Evolutionary conservation across 2,888 invertebrate species (phyloP), one percentile per base, ranked within the genome.

Genomic region (Empis stercorea): DNA sequence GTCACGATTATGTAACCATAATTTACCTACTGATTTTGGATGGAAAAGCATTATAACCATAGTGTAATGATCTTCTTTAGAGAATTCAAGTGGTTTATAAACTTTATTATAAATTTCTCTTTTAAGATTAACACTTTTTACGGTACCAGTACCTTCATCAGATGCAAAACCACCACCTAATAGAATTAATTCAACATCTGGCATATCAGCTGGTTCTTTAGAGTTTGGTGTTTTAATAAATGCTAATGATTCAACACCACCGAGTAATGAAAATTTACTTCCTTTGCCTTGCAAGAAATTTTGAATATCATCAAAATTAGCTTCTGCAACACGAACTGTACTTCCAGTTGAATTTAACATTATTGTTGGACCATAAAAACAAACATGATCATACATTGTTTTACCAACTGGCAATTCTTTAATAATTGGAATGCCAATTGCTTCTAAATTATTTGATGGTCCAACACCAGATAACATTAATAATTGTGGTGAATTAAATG

Each of bases 401-500:
- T 74, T 64, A 1, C 85, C 86, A 1, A 86, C 82, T 0, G 81
- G 82, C 14, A 84, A 66, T 54, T 81, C 73, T 52, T 76, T 68
- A 4, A 83, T 56, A 0, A 83, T 64, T 0, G 78, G 76, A 48
- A 84, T 74, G 0, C 72, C 73, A 4, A 76, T 62, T 4, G 72
- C 66, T 15, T 65, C 59, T 2, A 81, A 63, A 56, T 81, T 72
- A 40, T 75, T 61, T 49, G 58, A 66, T 0, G 77, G 77, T 3
- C 78, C 78, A 13, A 79, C 60, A 0, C 91, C 91, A 7, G 89
- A 89, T 6, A 95, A 65, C 87, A 94, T 87, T 10, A 95, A 73
- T 3, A 95, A 63, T 64, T 95, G 93, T 0, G 94, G 91, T 0
- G 89, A 85, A 58, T 87, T 87, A 52, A 95, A 82, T 2, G 91